phyloP scores from a whole-genome alignment of 2,888 invertebrate species.

The Leucoptera coffeella region DNA sequence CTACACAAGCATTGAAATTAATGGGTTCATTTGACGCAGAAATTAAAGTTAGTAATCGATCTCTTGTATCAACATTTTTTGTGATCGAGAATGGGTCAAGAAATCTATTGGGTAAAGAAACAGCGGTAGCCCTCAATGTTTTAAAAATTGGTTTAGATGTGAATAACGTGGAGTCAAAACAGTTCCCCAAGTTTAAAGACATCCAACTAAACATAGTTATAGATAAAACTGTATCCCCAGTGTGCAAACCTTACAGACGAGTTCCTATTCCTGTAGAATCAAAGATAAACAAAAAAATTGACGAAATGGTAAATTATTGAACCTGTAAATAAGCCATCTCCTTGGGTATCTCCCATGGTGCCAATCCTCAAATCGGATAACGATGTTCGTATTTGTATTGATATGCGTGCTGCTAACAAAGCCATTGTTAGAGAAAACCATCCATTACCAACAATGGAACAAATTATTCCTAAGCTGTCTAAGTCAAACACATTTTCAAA shows the following conservation, averaged over 20 bases:
- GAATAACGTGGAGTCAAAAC: conserved; percentile 4
- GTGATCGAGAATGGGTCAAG: conserved; percentile 8
- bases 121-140: conserved; percentile 7
- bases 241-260: not conserved
- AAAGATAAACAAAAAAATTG: conserved; percentile 4
- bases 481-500: not conserved
- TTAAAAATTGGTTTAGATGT: conserved; percentile 7
- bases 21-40: conserved; percentile 9
- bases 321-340: conserved; percentile 10
- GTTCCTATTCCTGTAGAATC: conserved; percentile 2
- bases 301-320: conserved; percentile 14
- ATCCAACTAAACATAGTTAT: not conserved
- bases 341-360: conserved; percentile 8
- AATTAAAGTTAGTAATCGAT: conserved; percentile 1
- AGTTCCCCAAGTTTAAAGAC: not conserved
- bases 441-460: conserved; percentile 10
- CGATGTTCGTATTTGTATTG: conserved; percentile 10
- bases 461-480: conserved; percentile 9
- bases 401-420: conserved; percentile 14
- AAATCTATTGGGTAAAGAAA: conserved; percentile 8
- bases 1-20: conserved; percentile 6
- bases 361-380: conserved; percentile 9
- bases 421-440: conserved; percentile 10
- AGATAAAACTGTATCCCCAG: not conserved
- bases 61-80: conserved; percentile 6